Evolutionary conservation across 2,797 vertebrate species (phyloP), one percentile per base, ranked within the genome.

Genomic region (Tapirus indicus): DNA sequence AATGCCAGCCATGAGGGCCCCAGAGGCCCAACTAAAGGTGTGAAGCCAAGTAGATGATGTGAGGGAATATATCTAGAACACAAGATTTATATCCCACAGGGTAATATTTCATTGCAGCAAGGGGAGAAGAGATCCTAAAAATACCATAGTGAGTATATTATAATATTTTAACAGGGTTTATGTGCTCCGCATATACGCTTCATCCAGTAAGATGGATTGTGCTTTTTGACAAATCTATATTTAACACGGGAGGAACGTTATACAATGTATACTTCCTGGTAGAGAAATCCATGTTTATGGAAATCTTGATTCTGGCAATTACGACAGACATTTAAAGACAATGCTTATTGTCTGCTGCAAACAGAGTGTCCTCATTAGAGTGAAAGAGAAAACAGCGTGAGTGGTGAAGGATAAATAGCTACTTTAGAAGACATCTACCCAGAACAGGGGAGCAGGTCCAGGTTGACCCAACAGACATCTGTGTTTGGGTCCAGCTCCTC

Each of bases 201-300:
- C 74, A 83, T 94, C 72, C 80, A 60, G 77, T 38, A 92, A 97
- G 95, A 95, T 60, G 69, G 80, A 78, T 75, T 95, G 85, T 83
- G 35, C 72, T 69, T 97, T 97, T 96, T 87, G 83, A 97, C 83
- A 96, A 97, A 97, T 90, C 97, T 97, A 93, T 94, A 96, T 97
- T 97, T 98, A 97, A 98, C 93, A 93, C 14, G 47, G 18, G 60
- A 27, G 75, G 83, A 83, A 87, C 88, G 91, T 96, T 91, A 93
- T 66, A 80, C 54, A 54, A 29, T 14, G 23, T 64, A 20, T 77
- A 88, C 79, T 96, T 96, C 85, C 95, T 89, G 83, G 69, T 93
- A 47, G n/a, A 68, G 78, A 97, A 95, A 98, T 89, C 74, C 85
- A 32, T 93, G 94, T 94, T 87, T 94, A 96, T 80, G 74, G 75